Conservation (phyloP, 2,888 invertebrate species). For the Apoderus coryli region DNA sequence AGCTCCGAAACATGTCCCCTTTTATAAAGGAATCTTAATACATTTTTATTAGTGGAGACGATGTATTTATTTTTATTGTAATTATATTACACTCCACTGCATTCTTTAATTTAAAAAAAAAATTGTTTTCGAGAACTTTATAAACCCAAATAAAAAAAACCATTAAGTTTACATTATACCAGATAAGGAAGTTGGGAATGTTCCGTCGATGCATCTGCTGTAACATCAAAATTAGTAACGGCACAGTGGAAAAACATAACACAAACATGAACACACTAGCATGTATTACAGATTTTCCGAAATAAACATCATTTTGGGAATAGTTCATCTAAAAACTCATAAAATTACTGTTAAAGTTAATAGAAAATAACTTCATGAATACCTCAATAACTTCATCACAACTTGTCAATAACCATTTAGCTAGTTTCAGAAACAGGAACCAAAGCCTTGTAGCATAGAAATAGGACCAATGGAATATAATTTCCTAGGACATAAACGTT, state of each 20-base stretch:
- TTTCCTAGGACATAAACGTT: conserved; percentile 20
- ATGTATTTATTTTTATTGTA: too few relatives aligned
- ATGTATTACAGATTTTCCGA: conserved; percentile 19
- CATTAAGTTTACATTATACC: too few relatives aligned
- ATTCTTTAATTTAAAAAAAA: too few relatives aligned
- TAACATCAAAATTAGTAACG: conserved; percentile 19
- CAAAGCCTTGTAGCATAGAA: conserved; percentile 26
- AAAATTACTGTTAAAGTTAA: too few relatives aligned
- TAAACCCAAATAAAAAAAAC: too few relatives aligned
- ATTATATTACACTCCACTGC: too few relatives aligned
- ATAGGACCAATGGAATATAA: conserved; percentile 27
- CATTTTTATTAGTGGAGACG: too few relatives aligned
- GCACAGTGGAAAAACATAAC: conserved; percentile 19
- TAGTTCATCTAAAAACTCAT: conserved; percentile 14
- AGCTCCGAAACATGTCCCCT: too few relatives aligned
- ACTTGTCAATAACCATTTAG: conserved; percentile 16
- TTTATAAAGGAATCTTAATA: too few relatives aligned
- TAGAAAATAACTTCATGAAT: conserved; percentile 5
- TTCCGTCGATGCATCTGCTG: conserved; percentile 20
- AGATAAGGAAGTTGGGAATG: conserved; percentile 27
- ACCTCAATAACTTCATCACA: conserved; percentile 18
- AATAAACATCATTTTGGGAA: conserved; percentile 16
- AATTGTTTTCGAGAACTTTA: too few relatives aligned
- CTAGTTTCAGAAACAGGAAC: conserved; percentile 23
- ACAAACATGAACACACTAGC: conserved; percentile 18